Base-by-base conservation (phyloP, 2,888 invertebrate genomes). In the Arctia plantaginis region DNA sequence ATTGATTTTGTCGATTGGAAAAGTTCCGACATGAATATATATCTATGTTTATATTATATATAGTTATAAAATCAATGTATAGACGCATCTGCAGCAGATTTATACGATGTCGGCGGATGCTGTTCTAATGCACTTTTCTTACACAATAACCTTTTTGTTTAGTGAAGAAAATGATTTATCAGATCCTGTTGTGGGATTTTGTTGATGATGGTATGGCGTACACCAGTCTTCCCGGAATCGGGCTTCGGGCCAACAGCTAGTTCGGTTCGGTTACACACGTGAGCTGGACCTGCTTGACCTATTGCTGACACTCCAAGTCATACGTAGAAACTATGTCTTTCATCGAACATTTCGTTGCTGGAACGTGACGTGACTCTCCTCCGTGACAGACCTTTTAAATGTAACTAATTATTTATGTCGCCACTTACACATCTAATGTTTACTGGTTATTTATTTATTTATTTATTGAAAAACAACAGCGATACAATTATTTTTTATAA, bases 1-100 rank as follows among this genome's bases (percentile, higher is more conserved):
- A n/a, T n/a, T n/a, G n/a, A n/a, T n/a, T n/a, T n/a, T n/a, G n/a
- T n/a, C n/a, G n/a, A n/a, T n/a, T n/a, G n/a, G n/a, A n/a, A n/a
- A n/a, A n/a, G n/a, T n/a, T n/a, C n/a, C n/a, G n/a, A n/a, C n/a
- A n/a, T n/a, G n/a, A n/a, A n/a, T n/a, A n/a, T n/a, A n/a, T n/a
- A n/a, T n/a, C n/a, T n/a, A n/a, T n/a, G n/a, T n/a, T n/a, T n/a
- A n/a, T n/a, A n/a, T n/a, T n/a, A n/a, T n/a, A n/a, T n/a, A n/a
- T n/a, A n/a, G n/a, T n/a, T n/a, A n/a, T n/a, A n/a, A n/a, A n/a
- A n/a, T n/a, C n/a, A n/a, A n/a, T n/a, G n/a, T n/a, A n/a, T 80
- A 74, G 82, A 66, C 77, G 82, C 88, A 87, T 83, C 86, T 89
- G 89, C 81, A 79, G 77, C 81, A 85, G 88, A 89, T 89, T 88